Percentiles rank a stretch among this genome's conserved stretches.
Conservation (phyloP, 2,888 invertebrate genomes). For the Lasioglossum pauxillum region DNA sequence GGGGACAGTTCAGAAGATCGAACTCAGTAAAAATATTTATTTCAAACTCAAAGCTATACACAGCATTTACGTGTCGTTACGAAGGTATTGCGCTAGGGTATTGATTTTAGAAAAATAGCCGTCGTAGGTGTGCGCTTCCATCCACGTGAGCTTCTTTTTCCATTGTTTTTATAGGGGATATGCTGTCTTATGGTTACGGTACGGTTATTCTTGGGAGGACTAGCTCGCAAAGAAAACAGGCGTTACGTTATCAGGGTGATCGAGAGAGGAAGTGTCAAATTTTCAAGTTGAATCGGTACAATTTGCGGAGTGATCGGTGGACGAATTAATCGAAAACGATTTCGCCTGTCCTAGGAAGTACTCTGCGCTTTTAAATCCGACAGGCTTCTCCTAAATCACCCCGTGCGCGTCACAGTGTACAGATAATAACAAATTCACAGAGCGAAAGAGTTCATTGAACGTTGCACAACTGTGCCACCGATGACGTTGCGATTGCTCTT, state of each 20-base stretch:
- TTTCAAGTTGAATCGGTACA: neutral
- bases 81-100: conserved; percentile 46
- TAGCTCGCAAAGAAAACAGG: conserved; percentile 33
- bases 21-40: conserved; percentile 75
- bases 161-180: neutral
- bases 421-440: neutral
- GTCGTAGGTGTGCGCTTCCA: conserved; percentile 37
- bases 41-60: conserved; percentile 70
- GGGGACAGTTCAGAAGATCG: conserved; percentile 38
- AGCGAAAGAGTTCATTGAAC: neutral
- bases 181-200: conserved; percentile 8
- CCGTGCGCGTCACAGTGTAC: neutral
- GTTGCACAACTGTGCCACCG: neutral
- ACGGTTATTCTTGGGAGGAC: conserved; percentile 40
- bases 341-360: neutral
- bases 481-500: neutral
- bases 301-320: neutral
- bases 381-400: neutral
- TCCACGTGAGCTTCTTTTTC: conserved; percentile 29
- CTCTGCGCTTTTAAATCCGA: neutral
- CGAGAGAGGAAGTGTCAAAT: neutral
- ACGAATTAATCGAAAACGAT: neutral
- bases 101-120: conserved; percentile 72
- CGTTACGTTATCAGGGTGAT: conserved; percentile 20
- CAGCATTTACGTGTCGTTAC: conserved; percentile 48